These are phyloP conservation scores for Aleiodes testaceus DNA, from an alignment of 2,888 invertebrate species.

Conservation along the genomic window DNA sequence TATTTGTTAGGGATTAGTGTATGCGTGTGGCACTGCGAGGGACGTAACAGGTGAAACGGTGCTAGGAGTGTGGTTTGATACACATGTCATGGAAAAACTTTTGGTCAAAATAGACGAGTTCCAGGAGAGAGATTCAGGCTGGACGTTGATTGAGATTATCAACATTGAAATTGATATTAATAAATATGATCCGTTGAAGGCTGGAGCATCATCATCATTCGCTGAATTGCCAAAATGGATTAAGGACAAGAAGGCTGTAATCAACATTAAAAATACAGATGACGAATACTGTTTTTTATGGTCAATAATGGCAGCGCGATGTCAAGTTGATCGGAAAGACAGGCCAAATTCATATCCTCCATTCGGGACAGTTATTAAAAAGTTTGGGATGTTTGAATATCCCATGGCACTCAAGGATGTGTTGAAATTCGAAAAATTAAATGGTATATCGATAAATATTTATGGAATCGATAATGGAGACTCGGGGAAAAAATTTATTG, in stretches of 20 bases:
- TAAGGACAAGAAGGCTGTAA: constrained; percentile 49
- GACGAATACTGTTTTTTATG: constrained; percentile 53
- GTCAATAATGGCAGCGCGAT: constrained; percentile 47
- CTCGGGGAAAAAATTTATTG: background rate
- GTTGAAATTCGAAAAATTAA: constrained; percentile 6
- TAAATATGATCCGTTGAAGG: constrained; percentile 46
- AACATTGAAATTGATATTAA: constrained; percentile 49
- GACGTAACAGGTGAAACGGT: no score
- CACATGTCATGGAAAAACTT: constrained; percentile 40
- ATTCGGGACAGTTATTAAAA: background rate
- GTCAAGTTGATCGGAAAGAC: background rate
- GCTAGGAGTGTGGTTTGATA: constrained; percentile 46
- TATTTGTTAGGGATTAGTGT: no score
- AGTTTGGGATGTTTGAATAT: background rate
- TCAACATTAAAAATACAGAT: constrained; percentile 53
- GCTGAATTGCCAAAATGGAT: constrained; percentile 46
- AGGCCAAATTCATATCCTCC: background rate
- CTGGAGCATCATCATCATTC: constrained; percentile 49
- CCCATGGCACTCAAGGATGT: constrained; percentile 5
- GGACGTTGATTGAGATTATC: constrained; percentile 48
- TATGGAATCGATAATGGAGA: constrained; percentile 6
- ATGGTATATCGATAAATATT: background rate
- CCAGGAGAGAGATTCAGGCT: constrained; percentile 47
- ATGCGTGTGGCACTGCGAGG: no score
- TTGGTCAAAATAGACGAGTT: constrained; percentile 52